phyloP scores from a whole-genome alignment of 2,888 invertebrate species.

The Ellobium chinense region DNA sequence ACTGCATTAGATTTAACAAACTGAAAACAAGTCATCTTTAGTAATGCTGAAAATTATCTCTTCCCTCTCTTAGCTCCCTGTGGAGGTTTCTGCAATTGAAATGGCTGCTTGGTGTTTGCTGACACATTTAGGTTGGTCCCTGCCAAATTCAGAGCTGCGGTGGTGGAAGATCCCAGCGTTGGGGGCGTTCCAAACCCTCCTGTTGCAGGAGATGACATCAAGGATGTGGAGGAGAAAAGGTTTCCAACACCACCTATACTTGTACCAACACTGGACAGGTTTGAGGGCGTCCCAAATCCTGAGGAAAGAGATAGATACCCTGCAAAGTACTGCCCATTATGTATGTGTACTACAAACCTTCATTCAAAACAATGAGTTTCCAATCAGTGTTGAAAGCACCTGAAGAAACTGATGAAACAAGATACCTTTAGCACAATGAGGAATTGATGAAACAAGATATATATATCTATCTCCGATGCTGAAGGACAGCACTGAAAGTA shows the following conservation, averaged over 20 bases:
- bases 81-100: constrained; percentile 77
- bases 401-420: too few species aligned
- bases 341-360: too few species aligned
- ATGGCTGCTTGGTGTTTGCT: constrained; percentile 65
- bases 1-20: too few species aligned
- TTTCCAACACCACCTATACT: constrained; percentile 42
- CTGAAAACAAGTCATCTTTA: too few species aligned
- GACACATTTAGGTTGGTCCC: constrained; percentile 53
- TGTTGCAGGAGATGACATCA: constrained; percentile 44
- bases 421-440: too few species aligned
- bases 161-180: constrained; percentile 48
- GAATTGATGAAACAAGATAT: too few species aligned
- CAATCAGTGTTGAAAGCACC: too few species aligned
- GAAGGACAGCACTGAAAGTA: too few species aligned
- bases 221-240: constrained; percentile 47
- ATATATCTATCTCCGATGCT: too few species aligned
- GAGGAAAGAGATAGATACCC: neutral
- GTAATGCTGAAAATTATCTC: too few species aligned
- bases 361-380: too few species aligned
- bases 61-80: constrained; percentile 76
- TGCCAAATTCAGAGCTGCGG: constrained; percentile 48
- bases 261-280: constrained; percentile 24
- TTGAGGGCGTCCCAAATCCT: constrained; percentile 34
- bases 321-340: too few species aligned
- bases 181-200: constrained; percentile 51